Conservation (phyloP, 2,797 vertebrate genomes). For the Pyrrhura leucotis region DNA sequence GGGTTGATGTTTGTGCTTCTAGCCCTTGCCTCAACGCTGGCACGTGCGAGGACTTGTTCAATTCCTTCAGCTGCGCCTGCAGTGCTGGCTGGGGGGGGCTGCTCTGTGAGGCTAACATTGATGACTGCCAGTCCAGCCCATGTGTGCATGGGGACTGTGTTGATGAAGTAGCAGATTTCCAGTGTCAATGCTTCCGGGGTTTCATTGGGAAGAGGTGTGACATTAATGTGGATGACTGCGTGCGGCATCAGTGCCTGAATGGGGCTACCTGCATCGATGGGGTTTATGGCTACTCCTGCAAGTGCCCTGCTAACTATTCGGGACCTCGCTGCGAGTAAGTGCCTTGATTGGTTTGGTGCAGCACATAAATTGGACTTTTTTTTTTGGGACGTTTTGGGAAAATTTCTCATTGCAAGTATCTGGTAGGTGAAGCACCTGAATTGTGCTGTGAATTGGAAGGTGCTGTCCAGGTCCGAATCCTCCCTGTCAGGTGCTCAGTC, state of each 20-base stretch:
- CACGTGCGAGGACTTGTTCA: slow-evolving; percentile 87
- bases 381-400: background rate
- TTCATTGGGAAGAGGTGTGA: slow-evolving; percentile 86
- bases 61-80: slow-evolving; percentile 86
- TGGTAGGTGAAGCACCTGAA: background rate
- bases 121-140: slow-evolving; percentile 85
- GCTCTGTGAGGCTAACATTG: slow-evolving; percentile 79
- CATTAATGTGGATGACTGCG: slow-evolving; percentile 85
- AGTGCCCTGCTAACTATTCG: slow-evolving; percentile 77
- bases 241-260: slow-evolving; percentile 82
- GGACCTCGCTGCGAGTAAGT: slow-evolving; percentile 89
- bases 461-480: background rate
- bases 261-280: slow-evolving; percentile 80
- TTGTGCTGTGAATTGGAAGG: background rate
- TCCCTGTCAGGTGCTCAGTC: background rate
- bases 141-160: slow-evolving; percentile 85
- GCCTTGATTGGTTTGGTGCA: background rate
- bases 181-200: slow-evolving; percentile 87
- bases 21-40: slow-evolving; percentile 86
- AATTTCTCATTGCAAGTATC: background rate
- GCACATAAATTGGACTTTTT: background rate
- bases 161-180: slow-evolving; percentile 82
- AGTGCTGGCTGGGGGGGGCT: slow-evolving; percentile 84
- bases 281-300: slow-evolving; percentile 79
- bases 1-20: slow-evolving; percentile 81